phyloP scores from a whole-genome alignment of 2,888 invertebrate species.

The Ormyrus labotus region DNA sequence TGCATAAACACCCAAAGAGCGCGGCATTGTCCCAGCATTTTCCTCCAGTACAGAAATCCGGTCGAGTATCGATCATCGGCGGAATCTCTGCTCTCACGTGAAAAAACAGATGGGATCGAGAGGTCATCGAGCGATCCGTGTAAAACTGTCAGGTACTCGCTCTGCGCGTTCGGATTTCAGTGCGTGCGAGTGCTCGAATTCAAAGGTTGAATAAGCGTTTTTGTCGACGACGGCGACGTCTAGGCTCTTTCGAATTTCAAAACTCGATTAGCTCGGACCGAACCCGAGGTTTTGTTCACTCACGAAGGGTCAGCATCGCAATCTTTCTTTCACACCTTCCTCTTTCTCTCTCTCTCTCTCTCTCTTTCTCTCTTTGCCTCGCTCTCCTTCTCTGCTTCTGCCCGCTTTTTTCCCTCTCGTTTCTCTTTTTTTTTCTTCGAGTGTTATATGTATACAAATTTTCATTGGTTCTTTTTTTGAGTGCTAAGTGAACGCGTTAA shows the following conservation, averaged over 20 bases:
- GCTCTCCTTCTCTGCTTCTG: slow-evolving; percentile 1
- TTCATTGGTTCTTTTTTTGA: slow-evolving; percentile 49
- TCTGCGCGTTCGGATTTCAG: slow-evolving; percentile 62
- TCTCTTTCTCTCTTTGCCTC: slow-evolving; percentile 5
- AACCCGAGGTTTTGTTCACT: slow-evolving; percentile 42
- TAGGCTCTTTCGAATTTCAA: slow-evolving; percentile 68
- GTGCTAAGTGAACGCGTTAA: slow-evolving; percentile 11
- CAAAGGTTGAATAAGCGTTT: slow-evolving; percentile 58
- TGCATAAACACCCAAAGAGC: slow-evolving; percentile 37
- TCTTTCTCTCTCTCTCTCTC: slow-evolving; percentile 7
- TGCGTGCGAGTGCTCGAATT: slow-evolving; percentile 28
- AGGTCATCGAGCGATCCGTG: slow-evolving; percentile 50
- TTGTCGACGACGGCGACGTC: slow-evolving; percentile 12
- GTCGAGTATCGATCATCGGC: slow-evolving; percentile 28
- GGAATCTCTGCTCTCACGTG: slow-evolving; percentile 40
- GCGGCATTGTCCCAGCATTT: slow-evolving; percentile 4
- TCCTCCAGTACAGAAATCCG: slow-evolving; percentile 23
- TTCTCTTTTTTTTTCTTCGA: slow-evolving; percentile 5
- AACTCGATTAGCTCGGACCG: slow-evolving; percentile 70
- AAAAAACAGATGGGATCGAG: slow-evolving; percentile 61
- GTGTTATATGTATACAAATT: slow-evolving; percentile 34
- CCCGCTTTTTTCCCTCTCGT: background rate
- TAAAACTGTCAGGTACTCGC: slow-evolving; percentile 36
- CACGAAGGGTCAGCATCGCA: slow-evolving; percentile 44
- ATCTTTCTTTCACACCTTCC: slow-evolving; percentile 36